Evolutionary conservation across 1,140 invertebrate species (phyloP).

Genomic region (Macrotrachela quadricornifera): DNA sequence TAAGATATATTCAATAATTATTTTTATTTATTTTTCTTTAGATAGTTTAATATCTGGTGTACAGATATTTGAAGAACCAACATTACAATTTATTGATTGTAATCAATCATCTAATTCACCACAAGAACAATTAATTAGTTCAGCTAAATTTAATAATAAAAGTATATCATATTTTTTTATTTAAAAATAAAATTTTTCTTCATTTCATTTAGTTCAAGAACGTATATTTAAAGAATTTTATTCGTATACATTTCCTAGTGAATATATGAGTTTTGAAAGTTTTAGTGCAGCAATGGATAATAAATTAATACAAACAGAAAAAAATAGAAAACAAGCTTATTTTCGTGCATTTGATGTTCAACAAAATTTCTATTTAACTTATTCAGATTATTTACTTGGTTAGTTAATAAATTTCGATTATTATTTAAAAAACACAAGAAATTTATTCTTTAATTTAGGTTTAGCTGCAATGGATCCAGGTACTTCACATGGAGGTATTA

Average conservation of each 20-base stretch:
- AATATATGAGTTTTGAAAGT: neutral
- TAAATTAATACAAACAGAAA: no score
- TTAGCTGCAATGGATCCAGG: slow-evolving; percentile 34
- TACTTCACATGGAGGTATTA: slow-evolving; percentile 35
- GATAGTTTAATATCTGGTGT: no score
- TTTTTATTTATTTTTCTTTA: no score
- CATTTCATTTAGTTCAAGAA: neutral
- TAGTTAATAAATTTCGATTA: neutral
- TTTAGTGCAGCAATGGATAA: no score
- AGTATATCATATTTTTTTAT: slow-evolving; percentile 8
- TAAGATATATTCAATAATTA: no score
- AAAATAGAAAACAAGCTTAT: no score
- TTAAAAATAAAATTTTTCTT: neutral
- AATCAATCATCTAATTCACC: slow-evolving; percentile 7
- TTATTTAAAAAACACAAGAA: no score
- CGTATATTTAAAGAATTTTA: neutral
- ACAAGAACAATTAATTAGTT: slow-evolving; percentile 21
- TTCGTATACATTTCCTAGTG: slow-evolving; percentile 6
- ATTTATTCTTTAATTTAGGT: slow-evolving; percentile 20
- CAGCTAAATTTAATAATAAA: slow-evolving; percentile 17
- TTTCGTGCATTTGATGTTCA: no score
- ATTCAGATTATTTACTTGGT: neutral
- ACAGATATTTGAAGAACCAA: no score
- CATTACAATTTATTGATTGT: no score
- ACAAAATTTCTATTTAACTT: no score